phyloP scores from a whole-genome alignment of 2,797 vertebrate genomes.

The Melanotaenia boesemani region DNA sequence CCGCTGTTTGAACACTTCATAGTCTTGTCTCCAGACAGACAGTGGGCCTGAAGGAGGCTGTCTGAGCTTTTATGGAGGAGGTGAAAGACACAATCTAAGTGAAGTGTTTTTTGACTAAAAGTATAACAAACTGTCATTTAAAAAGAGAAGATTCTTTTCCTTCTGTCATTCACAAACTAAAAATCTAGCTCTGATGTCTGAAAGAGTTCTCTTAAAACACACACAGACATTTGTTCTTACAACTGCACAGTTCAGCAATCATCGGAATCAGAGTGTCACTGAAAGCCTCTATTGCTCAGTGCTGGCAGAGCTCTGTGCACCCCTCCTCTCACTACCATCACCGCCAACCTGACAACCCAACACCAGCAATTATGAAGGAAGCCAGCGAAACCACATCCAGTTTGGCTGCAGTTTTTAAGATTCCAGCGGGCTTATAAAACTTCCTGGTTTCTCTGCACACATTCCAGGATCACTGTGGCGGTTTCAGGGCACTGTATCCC shows the following conservation, averaged over 20 bases:
- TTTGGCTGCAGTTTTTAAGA: constrained; percentile 83
- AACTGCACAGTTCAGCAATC: constrained; percentile 58
- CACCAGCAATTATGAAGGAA: constrained; percentile 87
- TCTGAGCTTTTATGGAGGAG: constrained; percentile 65
- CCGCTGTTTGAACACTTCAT: constrained; percentile 81
- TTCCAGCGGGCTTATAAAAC: constrained; percentile 83
- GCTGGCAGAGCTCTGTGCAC: constrained; percentile 66
- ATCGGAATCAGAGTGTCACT: constrained; percentile 68
- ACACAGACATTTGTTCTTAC: constrained; percentile 36
- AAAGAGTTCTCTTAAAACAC: constrained; percentile 35
- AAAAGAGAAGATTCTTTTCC: constrained; percentile 5
- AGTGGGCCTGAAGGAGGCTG: constrained; percentile 71
- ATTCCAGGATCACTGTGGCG: constrained; percentile 77
- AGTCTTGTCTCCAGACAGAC: constrained; percentile 80
- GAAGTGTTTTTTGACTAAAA: constrained; percentile 33
- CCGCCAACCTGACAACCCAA: constrained; percentile 83
- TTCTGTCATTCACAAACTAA: constrained; percentile 21
- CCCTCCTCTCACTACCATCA: constrained; percentile 63
- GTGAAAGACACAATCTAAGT: constrained; percentile 40
- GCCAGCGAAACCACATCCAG: constrained; percentile 85
- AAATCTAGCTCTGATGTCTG: constrained; percentile 24
- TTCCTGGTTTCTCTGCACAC: constrained; percentile 73
- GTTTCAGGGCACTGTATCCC: constrained; percentile 67
- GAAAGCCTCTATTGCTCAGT: constrained; percentile 78
- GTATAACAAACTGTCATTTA: constrained; percentile 22